Evolutionary conservation across 1,140 invertebrate species (phyloP), one percentile per base, ranked within the genome.

Genomic region (Adelges cooleyi): DNA sequence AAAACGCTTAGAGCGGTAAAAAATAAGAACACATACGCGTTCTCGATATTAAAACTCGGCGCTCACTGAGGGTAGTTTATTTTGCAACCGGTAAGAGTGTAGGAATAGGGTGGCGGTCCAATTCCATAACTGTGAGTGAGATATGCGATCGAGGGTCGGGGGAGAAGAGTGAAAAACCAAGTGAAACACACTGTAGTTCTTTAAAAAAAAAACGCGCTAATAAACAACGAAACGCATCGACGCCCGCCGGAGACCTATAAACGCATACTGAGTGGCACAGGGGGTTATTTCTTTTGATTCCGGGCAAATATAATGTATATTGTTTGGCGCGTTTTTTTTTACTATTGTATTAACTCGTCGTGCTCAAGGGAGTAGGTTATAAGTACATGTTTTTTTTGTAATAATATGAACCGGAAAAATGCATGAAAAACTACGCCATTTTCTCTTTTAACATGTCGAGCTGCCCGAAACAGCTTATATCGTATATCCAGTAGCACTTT

Each of bases 31-130:
- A 17, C n/a, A 36, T 17, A 44, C 10, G 11, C 56, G 42, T 62
- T 62, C 17, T 23, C 40, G 42, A 59, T 62, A 62, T 62, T 62
- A 62, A 62, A 62, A 22, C n/a, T n/a, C n/a, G n/a, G n/a, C n/a
- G n/a, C n/a, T n/a, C n/a, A 27, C 13, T 18, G n/a, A 11, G 18
- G 44, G 27, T 46, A 29, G 25, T 62, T 62, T 62, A 62, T 62
- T 62, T 62, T 62, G 46, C 56, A 62, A 62, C 40, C 56, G 11
- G 9, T n/a, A 8, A 22, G 25, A 2, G 15, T 27, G 49, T 33
- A 29, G 3, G 5, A 18, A 53, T 36, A 38, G 15, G 36, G 15
- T n/a, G 15, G 33, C 53, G 38, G 56, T 62, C 56, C 38, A 62
- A 62, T 46, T 62, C 44, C 56, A 62, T 62, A 48, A 62, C 42